Conservation (phyloP, 2,797 vertebrate species). For the Tangara arthus region DNA sequence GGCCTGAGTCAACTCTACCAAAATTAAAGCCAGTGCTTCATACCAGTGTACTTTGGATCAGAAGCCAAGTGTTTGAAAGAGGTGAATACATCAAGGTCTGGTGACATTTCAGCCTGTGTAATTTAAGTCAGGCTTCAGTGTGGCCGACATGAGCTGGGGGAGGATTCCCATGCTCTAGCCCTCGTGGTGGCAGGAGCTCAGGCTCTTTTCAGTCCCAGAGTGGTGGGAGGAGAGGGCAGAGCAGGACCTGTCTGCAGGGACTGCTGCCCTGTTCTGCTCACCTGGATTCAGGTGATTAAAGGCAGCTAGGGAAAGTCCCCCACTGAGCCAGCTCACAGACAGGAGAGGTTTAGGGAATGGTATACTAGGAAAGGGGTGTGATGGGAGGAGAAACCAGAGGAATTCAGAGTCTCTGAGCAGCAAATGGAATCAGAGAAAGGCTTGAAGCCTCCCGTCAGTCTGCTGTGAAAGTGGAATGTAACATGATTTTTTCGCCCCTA, state of each 20-base stretch:
- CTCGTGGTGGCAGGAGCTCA: neutral
- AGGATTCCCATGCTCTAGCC: neutral
- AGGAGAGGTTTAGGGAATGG: neutral
- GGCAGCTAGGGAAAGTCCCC: accelerated
- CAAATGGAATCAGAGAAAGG: constrained; percentile 19
- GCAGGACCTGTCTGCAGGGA: neutral
- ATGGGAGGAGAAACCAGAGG: neutral
- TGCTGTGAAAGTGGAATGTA: constrained; percentile 64
- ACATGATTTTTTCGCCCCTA: constrained; percentile 66
- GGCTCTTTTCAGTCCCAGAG: neutral
- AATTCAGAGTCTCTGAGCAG: neutral
- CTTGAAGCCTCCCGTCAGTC: constrained; percentile 27
- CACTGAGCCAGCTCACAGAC: neutral
- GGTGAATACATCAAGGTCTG: neutral
- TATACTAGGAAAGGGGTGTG: neutral
- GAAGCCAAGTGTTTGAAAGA: neutral
- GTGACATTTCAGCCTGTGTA: neutral
- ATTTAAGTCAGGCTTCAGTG: neutral
- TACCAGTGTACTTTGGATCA: neutral
- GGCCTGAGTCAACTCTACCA: neutral
- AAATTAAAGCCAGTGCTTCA: neutral
- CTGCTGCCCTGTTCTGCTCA: neutral
- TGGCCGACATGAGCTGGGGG: neutral
- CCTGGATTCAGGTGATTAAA: neutral
- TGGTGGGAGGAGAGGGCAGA: neutral